phyloP scores from a whole-genome alignment of 1,140 invertebrate species.

The Diachasma alloeum region DNA sequence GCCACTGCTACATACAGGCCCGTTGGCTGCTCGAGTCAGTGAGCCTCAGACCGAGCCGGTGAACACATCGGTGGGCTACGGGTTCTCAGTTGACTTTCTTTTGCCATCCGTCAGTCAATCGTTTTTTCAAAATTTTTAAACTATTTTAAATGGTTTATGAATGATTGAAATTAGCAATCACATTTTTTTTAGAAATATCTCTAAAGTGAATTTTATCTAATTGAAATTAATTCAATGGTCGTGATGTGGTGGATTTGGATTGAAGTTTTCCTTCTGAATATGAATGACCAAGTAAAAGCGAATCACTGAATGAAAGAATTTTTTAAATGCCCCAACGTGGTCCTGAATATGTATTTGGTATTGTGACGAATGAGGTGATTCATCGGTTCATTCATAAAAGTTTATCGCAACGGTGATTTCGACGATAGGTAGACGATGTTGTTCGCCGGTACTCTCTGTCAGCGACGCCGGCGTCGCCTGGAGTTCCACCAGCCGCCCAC shows the following conservation, averaged over 20 bases:
- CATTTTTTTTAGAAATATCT: no score
- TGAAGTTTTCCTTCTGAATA: neutral
- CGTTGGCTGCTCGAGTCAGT: conserved; percentile 41
- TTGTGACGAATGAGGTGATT: neutral
- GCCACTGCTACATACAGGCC: neutral
- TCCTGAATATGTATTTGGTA: conserved; percentile 12
- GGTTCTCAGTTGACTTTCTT: neutral
- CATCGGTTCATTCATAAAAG: neutral
- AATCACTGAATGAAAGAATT: neutral
- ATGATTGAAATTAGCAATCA: no score
- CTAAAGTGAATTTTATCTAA: no score
- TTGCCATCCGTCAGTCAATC: neutral
- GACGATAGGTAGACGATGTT: conserved; percentile 29
- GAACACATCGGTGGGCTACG: conserved; percentile 37
- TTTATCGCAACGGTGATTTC: conserved; percentile 22
- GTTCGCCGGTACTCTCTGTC: neutral
- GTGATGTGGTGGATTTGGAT: no score
- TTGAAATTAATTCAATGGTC: no score
- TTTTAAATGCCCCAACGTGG: neutral
- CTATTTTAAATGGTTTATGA: no score
- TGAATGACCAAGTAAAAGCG: neutral
- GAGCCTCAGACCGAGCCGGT: conserved; percentile 54
- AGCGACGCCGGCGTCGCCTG: conserved; percentile 11
- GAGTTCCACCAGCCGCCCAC: neutral
- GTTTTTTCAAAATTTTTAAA: neutral